Base-by-base conservation (phyloP, 2,113 vertebrate genomes). In the Gadus chalcogrammus region DNA sequence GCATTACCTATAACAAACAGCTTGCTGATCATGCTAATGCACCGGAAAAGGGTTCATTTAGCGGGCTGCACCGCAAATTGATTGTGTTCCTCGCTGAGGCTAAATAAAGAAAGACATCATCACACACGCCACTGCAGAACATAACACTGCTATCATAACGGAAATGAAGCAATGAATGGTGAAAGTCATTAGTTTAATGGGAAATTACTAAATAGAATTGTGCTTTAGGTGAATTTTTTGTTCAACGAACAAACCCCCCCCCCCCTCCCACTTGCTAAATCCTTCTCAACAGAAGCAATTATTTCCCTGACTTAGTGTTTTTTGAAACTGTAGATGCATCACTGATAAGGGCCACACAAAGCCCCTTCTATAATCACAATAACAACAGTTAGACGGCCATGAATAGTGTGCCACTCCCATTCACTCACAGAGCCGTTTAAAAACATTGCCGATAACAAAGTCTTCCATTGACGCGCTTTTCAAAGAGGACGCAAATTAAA, bases 121-220 rank as follows among this genome's bases (percentile, higher is more conserved):
- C 60, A 73, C 72, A 79, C 64, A 76, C 76, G 75, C 76, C 74
- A 31, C 69, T 48, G 75, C 73, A 76, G 71, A 83, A 88, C 83
- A 71, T 86, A 87, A 88, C 85, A 87, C 81, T 70, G 82, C 78
- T 80, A 79, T 81, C 80, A 83, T 77, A 85, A 86, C 83, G 78
- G 78, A 87, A 87, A 90, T 89, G 84, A 90, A 84, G 84, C 87
- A 90, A 90, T 91, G 89, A 90, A 87, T 84, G 80, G 79, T 53
- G 67, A 87, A 75, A 83, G 82, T 85, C 90, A 85, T 92, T 90
- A 91, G 81, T 87, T 82, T 92, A 91, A 92, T 91, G 88, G 83
- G 79, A 69, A 89, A 84, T 85, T 79, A 80, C 59, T 71, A 83
- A 87, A 88, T 75, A 79, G 71, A 80, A 81, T 52, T 68, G 74